Base-by-base conservation (phyloP, 2,888 invertebrate species). In the Morpho achilles region DNA sequence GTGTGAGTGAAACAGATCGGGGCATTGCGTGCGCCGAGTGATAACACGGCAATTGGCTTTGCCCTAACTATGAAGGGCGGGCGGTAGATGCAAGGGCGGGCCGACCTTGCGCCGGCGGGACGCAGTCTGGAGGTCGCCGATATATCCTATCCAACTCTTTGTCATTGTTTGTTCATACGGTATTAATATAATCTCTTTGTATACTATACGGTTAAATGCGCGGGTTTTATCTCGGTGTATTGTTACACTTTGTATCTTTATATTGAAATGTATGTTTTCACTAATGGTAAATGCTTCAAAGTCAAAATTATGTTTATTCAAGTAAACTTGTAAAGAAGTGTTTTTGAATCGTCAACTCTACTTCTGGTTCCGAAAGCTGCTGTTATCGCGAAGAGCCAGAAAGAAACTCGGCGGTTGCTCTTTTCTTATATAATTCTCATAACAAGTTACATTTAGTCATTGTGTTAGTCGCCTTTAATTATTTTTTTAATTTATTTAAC, bases 71-170 rank as follows among this genome's bases (percentile, higher is more conserved):
- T 67, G 67, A 77, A 80, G 82, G 79, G 79, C 80, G 81, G 76
- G 71, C 76, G 67, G 71, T 77, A 69, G 77, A 75, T 84, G 86
- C 85, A 88, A 87, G 87, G 89, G 82, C 88, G 79, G 63, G 58
- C 57, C 67, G 87, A 80, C 88, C 86, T 87, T 84, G 81, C 73
- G 76, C 76, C 74, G 79, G 70, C 67, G 72, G 82, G 84, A 75
- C 84, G 79, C 74, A 84, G 87, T 86, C 86, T 87, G 72, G 87
- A 87, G 87, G 88, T 87, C 89, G 80, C 76, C 82, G 80, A 84
- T 84, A 80, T 82, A 82, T 72, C 69, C 67, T 67, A 71, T 70
- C 69, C 69, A 66, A 60, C 56, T 48, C 54, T 42, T 40, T 56
- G 56, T 62, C 58, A 65, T 60, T 67, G 66, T 65, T 64, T 60